Evolutionary conservation across 2,888 invertebrate genomes (phyloP).

Genomic region (Pristionchus mayeri): DNA sequence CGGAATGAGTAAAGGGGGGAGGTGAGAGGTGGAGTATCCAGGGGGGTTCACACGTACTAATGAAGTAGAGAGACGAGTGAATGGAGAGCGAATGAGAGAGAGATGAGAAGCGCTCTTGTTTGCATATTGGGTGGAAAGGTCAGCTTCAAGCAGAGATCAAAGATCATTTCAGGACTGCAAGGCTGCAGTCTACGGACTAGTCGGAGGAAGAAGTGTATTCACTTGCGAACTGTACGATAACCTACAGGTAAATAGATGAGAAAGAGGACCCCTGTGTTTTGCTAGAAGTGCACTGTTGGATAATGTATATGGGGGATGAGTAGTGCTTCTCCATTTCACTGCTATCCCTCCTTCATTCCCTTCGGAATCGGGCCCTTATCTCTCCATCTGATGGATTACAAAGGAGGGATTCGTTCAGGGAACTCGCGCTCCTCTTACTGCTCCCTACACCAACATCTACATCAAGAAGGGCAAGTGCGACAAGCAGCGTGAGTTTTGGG

Average conservation of each 20-base stretch:
- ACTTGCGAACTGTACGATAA: constrained; percentile 74
- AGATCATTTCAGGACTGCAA: constrained; percentile 67
- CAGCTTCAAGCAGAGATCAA: not conserved
- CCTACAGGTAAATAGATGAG: constrained; percentile 47
- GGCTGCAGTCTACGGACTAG: constrained; percentile 73
- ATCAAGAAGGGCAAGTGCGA: constrained; percentile 65
- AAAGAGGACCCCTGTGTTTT: too few relatives aligned
- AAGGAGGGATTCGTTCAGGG: constrained; percentile 33
- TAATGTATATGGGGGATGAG: not conserved
- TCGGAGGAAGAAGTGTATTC: constrained; percentile 74
- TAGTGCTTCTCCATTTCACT: not conserved
- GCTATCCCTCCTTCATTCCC: not conserved
- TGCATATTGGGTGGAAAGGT: not conserved
- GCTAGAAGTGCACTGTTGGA: not conserved
- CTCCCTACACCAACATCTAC: constrained; percentile 73
- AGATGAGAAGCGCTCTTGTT: too few relatives aligned
- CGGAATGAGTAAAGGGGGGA: not conserved
- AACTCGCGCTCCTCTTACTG: constrained; percentile 65
- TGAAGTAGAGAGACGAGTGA: not conserved
- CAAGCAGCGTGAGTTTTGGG: constrained; percentile 55
- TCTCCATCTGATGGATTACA: not conserved
- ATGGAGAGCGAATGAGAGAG: too few relatives aligned
- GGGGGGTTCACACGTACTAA: constrained; percentile 3
- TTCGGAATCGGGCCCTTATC: constrained; percentile 5
- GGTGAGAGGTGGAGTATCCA: not conserved